These are phyloP conservation scores for Aphelinus atriplicis DNA, from an alignment of 1,140 invertebrate genomes.

Conservation along the genomic window DNA sequence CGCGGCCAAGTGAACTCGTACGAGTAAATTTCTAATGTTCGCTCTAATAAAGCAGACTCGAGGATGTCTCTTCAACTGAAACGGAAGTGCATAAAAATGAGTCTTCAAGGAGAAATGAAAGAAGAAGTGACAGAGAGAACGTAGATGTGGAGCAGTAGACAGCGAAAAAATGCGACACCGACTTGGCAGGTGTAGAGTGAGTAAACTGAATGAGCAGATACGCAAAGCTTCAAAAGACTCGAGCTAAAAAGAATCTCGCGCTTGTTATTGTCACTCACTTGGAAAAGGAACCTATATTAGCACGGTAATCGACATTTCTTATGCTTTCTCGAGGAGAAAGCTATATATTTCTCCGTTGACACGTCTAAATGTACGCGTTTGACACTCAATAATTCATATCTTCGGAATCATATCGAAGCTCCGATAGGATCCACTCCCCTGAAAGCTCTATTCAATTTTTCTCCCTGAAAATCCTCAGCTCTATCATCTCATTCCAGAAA, in stretches of 20 bases:
- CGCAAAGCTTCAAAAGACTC: background rate
- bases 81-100: background rate
- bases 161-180: background rate
- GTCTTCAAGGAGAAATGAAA: background rate
- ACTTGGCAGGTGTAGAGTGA: background rate
- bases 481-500: too few species aligned
- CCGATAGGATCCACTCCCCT: too few species aligned
- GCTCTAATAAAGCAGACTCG: background rate
- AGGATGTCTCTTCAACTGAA: background rate
- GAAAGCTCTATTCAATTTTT: too few species aligned
- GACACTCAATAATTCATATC: too few species aligned
- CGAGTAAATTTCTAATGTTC: conserved; percentile 6
- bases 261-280: background rate
- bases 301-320: too few species aligned
- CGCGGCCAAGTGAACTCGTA: background rate
- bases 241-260: background rate
- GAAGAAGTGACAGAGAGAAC: background rate
- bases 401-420: too few species aligned
- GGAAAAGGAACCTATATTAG: too few species aligned
- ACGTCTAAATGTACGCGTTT: too few species aligned
- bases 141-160: background rate
- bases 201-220: conserved; percentile 1
- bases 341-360: too few species aligned
- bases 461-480: too few species aligned
- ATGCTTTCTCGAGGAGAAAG: too few species aligned